Conservation (phyloP, 2,888 invertebrate genomes). For the Drosophila kambysellisi region DNA sequence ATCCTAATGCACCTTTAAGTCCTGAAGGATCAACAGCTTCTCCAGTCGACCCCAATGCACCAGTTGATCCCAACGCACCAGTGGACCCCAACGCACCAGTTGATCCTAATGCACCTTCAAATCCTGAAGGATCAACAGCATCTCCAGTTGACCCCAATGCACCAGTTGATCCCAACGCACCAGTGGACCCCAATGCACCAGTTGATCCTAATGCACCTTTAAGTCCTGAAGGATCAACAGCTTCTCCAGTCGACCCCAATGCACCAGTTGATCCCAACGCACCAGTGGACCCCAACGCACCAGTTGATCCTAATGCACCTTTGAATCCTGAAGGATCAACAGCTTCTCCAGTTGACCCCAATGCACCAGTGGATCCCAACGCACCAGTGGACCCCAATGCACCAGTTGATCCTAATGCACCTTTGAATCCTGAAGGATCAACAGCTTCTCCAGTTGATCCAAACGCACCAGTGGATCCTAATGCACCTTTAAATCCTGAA, state of each 20-base stretch:
- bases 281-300: accelerated
- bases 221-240: too few relatives aligned
- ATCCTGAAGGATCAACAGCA: too few relatives aligned
- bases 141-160: conserved; percentile 4
- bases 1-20: not conserved
- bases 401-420: not conserved
- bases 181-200: not conserved
- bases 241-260: not conserved
- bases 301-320: not conserved
- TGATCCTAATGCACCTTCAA: accelerated
- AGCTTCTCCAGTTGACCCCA: not conserved
- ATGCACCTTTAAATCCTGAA: not conserved
- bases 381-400: too few relatives aligned
- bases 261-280: accelerated
- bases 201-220: not conserved
- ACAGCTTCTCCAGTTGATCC: not conserved
- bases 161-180: not conserved
- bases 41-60: not conserved
- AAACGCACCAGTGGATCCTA: accelerated
- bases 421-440: not conserved
- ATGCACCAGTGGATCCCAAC: not conserved
- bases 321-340: not conserved
- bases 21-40: too few relatives aligned
- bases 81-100: not conserved
- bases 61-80: not conserved